These are phyloP conservation scores for Pipistrellus pipistrellus DNA, from an alignment of 2,797 vertebrate genomes.

Conservation along the genomic window DNA sequence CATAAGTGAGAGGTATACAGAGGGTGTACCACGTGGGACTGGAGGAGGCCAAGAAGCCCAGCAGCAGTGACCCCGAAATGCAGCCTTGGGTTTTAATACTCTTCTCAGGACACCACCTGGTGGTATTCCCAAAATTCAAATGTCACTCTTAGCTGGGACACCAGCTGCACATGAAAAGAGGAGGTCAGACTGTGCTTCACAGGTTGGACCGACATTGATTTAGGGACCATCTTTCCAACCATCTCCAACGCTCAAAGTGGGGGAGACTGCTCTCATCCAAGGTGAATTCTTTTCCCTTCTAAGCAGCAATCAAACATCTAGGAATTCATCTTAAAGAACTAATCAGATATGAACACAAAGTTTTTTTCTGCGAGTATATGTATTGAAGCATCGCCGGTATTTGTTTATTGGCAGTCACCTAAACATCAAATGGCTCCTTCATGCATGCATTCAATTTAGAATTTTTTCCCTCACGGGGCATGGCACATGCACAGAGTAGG, in stretches of 20 bases:
- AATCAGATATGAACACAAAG: constrained; percentile 9
- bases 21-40: no score
- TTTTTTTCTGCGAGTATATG: not conserved
- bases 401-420: constrained; percentile 48
- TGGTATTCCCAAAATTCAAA: not conserved
- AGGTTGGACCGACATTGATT: not conserved
- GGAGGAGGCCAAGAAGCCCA: not conserved
- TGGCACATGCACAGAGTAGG: not conserved
- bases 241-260: not conserved
- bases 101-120: not conserved
- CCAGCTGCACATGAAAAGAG: not conserved
- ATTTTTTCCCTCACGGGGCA: not conserved
- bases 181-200: not conserved
- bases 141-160: not conserved
- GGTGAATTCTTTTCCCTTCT: not conserved
- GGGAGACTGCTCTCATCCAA: not conserved
- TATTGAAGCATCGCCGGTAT: not conserved
- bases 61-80: not conserved
- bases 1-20: not conserved
- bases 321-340: constrained; percentile 32
- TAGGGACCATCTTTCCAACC: not conserved
- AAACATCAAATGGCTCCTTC: not conserved
- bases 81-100: not conserved
- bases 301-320: constrained; percentile 8
- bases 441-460: not conserved